phyloP scores from a whole-genome alignment of 2,888 invertebrate species.

The Prosapia bicincta region DNA sequence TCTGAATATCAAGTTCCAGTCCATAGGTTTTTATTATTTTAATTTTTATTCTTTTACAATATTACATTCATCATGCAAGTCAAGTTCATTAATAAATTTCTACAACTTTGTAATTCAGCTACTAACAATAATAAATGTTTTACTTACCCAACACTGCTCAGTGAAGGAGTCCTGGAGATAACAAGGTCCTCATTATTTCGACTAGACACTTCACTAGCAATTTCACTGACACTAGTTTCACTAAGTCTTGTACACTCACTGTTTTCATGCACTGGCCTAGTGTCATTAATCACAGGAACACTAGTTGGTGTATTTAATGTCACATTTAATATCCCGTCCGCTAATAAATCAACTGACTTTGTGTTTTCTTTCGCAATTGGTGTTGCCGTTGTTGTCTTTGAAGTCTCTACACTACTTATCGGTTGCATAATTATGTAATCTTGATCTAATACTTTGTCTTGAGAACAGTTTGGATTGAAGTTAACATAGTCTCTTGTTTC shows the following conservation, averaged over 20 bases:
- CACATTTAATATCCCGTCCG: neutral
- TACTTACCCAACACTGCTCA: constrained; percentile 22
- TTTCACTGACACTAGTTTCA: constrained; percentile 16
- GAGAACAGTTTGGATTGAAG: constrained; percentile 37
- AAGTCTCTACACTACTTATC: constrained; percentile 20
- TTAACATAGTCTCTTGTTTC: constrained; percentile 41
- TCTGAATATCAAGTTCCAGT: no score
- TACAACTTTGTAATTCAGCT: no score
- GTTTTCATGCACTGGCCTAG: neutral
- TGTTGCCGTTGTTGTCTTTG: constrained; percentile 37
- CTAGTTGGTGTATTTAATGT: neutral
- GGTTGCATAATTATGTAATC: constrained; percentile 38
- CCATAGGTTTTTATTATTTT: no score
- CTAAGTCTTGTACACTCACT: constrained; percentile 11
- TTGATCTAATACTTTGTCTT: constrained; percentile 22
- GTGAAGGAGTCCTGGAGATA: constrained; percentile 16
- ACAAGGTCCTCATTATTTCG: constrained; percentile 4
- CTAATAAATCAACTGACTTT: neutral
- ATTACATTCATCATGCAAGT: no score
- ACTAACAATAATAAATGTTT: no score
- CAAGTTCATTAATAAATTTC: no score
- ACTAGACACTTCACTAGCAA: constrained; percentile 2
- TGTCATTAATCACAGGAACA: neutral
- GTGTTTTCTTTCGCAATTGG: neutral
- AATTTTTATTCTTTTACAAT: no score